Conservation (phyloP, 2,888 invertebrate genomes). For the Automeris io region DNA sequence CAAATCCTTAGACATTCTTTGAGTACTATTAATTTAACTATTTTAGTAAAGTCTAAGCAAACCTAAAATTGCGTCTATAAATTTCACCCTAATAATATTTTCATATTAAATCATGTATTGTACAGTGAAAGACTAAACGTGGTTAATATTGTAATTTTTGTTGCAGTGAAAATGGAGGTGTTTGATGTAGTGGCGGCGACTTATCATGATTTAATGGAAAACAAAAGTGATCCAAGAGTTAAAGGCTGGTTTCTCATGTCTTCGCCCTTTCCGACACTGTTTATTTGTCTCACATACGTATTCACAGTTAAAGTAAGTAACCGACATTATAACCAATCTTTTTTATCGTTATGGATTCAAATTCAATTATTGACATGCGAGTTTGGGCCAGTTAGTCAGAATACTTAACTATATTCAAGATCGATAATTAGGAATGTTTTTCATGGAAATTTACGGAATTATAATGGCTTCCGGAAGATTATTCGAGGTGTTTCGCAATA, state of each 20-base stretch:
- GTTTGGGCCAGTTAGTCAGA: conserved; percentile 20
- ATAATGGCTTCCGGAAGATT: too few relatives aligned
- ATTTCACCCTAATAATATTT: too few relatives aligned
- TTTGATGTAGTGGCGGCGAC: conserved; percentile 77
- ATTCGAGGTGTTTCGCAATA: too few relatives aligned
- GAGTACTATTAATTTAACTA: too few relatives aligned
- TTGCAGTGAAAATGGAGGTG: conserved; percentile 78
- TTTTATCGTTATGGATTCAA: conserved; percentile 18
- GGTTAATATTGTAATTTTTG: conserved; percentile 23
- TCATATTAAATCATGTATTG: too few relatives aligned
- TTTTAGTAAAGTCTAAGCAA: too few relatives aligned
- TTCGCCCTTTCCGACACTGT: conserved; percentile 86
- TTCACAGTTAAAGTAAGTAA: conserved; percentile 82
- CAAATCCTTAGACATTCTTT: too few relatives aligned
- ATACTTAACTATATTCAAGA: conserved; percentile 13
- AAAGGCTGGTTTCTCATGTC: conserved; percentile 89
- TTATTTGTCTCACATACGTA: conserved; percentile 85
- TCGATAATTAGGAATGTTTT: conserved; percentile 28
- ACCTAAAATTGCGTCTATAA: too few relatives aligned
- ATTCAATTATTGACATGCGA: conserved; percentile 13
- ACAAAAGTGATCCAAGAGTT: conserved; percentile 89
- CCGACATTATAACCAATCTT: conserved; percentile 5
- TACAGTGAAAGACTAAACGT: too few relatives aligned
- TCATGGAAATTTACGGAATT: conserved; percentile 29
- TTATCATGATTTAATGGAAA: conserved; percentile 88